phyloP scores from a whole-genome alignment of 2,797 vertebrate genomes.

The Epinephelus awoara region DNA sequence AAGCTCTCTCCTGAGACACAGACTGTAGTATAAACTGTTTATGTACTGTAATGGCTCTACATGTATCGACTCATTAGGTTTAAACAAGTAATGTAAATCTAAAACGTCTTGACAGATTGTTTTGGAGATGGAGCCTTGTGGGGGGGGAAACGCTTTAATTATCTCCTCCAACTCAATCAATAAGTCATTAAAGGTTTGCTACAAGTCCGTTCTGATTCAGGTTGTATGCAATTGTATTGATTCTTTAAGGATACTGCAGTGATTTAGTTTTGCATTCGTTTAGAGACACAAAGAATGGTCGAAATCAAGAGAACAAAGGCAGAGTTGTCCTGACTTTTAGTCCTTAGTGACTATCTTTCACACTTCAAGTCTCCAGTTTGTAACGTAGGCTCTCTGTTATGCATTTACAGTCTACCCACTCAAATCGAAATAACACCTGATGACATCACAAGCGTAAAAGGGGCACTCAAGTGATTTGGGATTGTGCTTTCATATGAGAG shows the following conservation, averaged over 20 bases:
- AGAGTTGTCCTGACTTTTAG: background rate
- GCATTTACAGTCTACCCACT: background rate
- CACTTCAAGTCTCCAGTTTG: background rate
- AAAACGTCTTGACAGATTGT: conserved; percentile 23
- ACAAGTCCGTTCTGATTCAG: conserved; percentile 35
- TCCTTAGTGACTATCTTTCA: background rate
- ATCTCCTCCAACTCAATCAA: conserved; percentile 44
- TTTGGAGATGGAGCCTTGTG: conserved; percentile 32
- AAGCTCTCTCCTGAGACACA: background rate
- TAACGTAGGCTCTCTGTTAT: background rate
- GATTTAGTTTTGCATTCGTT: background rate
- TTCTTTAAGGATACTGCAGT: background rate
- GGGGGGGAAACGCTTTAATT: conserved; percentile 22
- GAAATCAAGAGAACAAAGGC: background rate
- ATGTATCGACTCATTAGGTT: conserved; percentile 13
- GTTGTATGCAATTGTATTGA: conserved; percentile 18
- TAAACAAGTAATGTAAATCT: conserved; percentile 22
- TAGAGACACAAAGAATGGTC: conserved; percentile 14
- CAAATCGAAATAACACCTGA: background rate
- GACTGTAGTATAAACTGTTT: conserved; percentile 1
- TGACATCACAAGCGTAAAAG: background rate
- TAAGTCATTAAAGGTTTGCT: conserved; percentile 51
- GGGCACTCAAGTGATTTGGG: background rate
- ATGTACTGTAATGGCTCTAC: background rate
- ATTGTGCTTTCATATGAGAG: background rate